Evolutionary conservation across 1,140 invertebrate genomes (phyloP).

Genomic region (Bombus superbus): DNA sequence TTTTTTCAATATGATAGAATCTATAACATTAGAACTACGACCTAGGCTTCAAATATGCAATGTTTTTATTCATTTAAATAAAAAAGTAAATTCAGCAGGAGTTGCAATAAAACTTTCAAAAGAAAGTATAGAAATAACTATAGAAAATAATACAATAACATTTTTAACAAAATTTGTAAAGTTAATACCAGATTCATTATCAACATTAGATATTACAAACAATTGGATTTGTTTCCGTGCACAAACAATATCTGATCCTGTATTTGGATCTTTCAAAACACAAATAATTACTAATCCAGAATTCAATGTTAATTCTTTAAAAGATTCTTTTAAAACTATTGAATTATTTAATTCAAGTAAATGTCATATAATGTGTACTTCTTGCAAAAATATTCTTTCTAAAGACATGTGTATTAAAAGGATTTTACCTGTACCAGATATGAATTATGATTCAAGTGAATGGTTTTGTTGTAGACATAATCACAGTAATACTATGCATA

Average conservation of each 20-base stretch:
- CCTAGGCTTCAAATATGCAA: slow-evolving; percentile 74
- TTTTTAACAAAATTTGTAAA: slow-evolving; percentile 69
- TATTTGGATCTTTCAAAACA: slow-evolving; percentile 74
- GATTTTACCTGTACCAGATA: slow-evolving; percentile 75
- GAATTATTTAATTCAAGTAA: slow-evolving; percentile 60
- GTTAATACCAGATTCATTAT: slow-evolving; percentile 75
- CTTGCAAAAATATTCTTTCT: slow-evolving; percentile 74
- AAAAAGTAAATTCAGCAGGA: slow-evolving; percentile 52
- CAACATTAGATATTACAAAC: slow-evolving; percentile 69
- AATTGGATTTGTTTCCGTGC: slow-evolving; percentile 79
- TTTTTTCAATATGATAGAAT: slow-evolving; percentile 67
- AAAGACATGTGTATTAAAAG: slow-evolving; percentile 70
- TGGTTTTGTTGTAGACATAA: slow-evolving; percentile 79
- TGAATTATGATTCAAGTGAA: slow-evolving; percentile 75
- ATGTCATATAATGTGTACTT: slow-evolving; percentile 63
- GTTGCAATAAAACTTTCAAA: slow-evolving; percentile 72
- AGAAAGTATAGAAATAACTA: slow-evolving; percentile 67
- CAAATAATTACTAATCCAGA: slow-evolving; percentile 68
- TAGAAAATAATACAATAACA: slow-evolving; percentile 60
- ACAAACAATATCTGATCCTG: slow-evolving; percentile 73
- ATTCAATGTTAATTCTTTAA: slow-evolving; percentile 23
- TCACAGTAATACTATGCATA: slow-evolving; percentile 43
- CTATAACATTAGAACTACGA: slow-evolving; percentile 76
- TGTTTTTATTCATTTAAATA: slow-evolving; percentile 72
- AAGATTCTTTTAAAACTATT: slow-evolving; percentile 29